These are phyloP conservation scores for Porites australiensis DNA, from an alignment of 64 coral and sea anemone genomes.

Conservation along the genomic window DNA sequence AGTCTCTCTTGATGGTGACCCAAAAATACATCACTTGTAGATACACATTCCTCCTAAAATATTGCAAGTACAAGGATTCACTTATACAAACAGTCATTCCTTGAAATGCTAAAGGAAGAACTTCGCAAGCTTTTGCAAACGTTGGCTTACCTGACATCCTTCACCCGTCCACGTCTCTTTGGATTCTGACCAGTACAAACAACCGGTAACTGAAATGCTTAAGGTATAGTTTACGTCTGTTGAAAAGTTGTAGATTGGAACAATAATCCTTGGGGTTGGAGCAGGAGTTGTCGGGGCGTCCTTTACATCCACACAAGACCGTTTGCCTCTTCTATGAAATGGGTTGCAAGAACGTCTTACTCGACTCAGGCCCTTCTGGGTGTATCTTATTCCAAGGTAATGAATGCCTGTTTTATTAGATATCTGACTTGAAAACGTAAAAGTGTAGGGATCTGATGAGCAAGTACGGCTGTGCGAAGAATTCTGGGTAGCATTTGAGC, in stretches of 20 bases:
- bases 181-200: constrained; percentile 81
- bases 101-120: too few relatives aligned
- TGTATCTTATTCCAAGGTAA: constrained; percentile 62
- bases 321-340: constrained; percentile 63
- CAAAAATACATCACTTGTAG: too few relatives aligned
- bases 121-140: neutral
- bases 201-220: constrained; percentile 74
- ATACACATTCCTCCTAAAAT: too few relatives aligned
- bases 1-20: too few relatives aligned
- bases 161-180: constrained; percentile 81
- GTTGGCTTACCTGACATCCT: constrained; percentile 78
- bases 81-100: too few relatives aligned
- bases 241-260: constrained; percentile 57
- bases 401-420: constrained; percentile 51
- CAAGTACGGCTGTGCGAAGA: constrained; percentile 15
- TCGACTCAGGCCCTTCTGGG: neutral
- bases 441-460: constrained; percentile 49
- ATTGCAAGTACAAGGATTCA: too few relatives aligned
- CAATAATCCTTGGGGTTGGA: constrained; percentile 72
- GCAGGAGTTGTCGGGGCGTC: constrained; percentile 83
- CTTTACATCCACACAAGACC: constrained; percentile 88
- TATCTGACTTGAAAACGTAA: constrained; percentile 42
- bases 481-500: neutral
- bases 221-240: constrained; percentile 89
- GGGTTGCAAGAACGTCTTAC: constrained; percentile 59